phyloP scores from a whole-genome alignment of 2,113 vertebrate species.

The Corvus moneduloides region DNA sequence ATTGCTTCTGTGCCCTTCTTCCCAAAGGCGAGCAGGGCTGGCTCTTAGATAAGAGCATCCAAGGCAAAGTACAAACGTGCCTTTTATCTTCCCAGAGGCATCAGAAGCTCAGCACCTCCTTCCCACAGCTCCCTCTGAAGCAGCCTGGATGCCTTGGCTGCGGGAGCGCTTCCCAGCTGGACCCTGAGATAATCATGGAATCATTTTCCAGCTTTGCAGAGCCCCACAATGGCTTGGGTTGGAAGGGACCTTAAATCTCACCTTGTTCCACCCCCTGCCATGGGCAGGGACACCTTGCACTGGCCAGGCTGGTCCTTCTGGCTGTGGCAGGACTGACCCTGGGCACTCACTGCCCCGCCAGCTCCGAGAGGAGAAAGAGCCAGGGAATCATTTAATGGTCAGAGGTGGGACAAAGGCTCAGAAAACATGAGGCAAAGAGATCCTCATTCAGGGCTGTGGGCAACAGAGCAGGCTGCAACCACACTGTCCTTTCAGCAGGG shows the following conservation, averaged over 20 bases:
- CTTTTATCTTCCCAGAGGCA: background rate
- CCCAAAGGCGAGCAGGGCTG: background rate
- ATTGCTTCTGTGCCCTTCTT: background rate
- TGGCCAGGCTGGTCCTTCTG: background rate
- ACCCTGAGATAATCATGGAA: background rate
- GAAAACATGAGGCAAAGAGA: background rate
- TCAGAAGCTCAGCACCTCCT: background rate
- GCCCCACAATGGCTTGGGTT: background rate
- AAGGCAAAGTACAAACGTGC: background rate
- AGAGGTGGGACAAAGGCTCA: background rate
- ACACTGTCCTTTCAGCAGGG: background rate
- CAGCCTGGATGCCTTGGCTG: background rate
- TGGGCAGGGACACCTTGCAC: background rate
- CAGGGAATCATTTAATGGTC: background rate
- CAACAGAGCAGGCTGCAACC: background rate
- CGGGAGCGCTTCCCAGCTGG: background rate
- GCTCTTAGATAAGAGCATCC: background rate
- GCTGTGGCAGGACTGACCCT: background rate
- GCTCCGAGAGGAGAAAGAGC: fast-evolving
- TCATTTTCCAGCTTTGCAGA: background rate
- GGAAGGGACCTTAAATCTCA: background rate
- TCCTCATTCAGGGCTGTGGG: background rate
- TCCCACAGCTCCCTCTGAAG: background rate
- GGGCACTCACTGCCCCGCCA: fast-evolving
- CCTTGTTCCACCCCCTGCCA: background rate